These are phyloP conservation scores for Proales similis DNA, from an alignment of 1,140 invertebrate species.

Conservation along the genomic window DNA sequence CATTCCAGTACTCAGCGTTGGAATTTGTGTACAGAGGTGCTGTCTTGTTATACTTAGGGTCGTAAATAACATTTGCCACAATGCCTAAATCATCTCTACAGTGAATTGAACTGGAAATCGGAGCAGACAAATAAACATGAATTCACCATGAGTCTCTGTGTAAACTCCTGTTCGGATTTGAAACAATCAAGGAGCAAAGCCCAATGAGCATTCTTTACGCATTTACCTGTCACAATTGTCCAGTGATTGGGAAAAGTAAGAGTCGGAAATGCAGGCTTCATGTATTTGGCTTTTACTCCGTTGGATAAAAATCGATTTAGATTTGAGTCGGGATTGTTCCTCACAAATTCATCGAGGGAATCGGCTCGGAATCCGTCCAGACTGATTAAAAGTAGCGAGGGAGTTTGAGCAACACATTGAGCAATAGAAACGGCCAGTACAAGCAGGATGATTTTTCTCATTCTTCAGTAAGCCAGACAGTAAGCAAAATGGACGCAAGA, in stretches of 20 bases:
- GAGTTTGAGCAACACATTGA: too few relatives aligned
- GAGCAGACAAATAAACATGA: too few relatives aligned
- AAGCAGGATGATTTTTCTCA: too few relatives aligned
- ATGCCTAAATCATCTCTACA: neutral
- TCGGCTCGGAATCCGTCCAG: slow-evolving; percentile 67
- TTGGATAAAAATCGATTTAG: slow-evolving; percentile 56
- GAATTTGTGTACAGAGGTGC: neutral
- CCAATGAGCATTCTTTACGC: neutral
- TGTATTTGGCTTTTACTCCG: slow-evolving; percentile 60
- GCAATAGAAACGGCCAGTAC: too few relatives aligned
- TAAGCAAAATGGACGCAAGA: too few relatives aligned
- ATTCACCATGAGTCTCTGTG: slow-evolving; percentile 6
- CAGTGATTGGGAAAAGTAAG: slow-evolving; percentile 75
- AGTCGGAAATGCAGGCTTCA: slow-evolving; percentile 63
- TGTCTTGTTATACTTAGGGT: slow-evolving; percentile 28
- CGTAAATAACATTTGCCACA: slow-evolving; percentile 15
- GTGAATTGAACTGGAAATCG: too few relatives aligned
- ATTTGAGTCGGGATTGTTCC: slow-evolving; percentile 55
- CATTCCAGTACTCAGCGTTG: slow-evolving; percentile 5
- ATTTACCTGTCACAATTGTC: slow-evolving; percentile 61
- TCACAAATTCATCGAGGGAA: slow-evolving; percentile 55
- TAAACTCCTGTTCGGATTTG: slow-evolving; percentile 3
- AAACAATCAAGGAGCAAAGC: neutral
- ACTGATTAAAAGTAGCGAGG: too few relatives aligned
- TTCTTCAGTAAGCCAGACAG: too few relatives aligned